Evolutionary conservation across 2,113 vertebrate genomes (phyloP).

Genomic region (Apaloderma vittatum): DNA sequence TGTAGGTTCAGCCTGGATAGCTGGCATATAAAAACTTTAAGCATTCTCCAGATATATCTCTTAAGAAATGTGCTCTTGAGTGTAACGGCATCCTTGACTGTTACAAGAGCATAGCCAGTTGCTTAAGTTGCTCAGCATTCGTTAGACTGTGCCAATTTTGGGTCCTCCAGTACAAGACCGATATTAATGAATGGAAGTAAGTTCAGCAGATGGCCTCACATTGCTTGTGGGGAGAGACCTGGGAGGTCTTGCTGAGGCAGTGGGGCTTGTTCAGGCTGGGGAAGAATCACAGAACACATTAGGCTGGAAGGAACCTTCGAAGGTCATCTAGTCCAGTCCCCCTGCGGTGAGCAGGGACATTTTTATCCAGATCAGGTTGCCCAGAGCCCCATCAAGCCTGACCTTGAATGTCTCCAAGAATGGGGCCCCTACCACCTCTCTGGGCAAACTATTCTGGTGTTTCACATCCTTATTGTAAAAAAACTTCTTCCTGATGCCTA

Average conservation of each 20-base stretch:
- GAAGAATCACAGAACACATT: background rate
- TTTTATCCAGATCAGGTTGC: too few species aligned
- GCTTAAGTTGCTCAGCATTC: background rate
- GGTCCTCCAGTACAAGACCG: background rate
- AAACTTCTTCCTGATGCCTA: too few species aligned
- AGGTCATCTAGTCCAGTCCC: too few species aligned
- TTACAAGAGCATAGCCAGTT: background rate
- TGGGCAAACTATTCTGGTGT: too few species aligned
- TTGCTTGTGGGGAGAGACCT: background rate
- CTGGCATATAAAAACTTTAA: background rate
- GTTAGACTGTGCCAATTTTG: background rate
- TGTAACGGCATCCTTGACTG: background rate
- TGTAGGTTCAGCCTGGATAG: background rate
- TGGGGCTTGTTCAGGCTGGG: background rate
- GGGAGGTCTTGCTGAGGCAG: background rate
- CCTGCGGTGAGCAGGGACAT: too few species aligned
- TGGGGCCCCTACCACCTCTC: too few species aligned
- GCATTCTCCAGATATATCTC: background rate
- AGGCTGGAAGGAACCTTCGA: too few species aligned
- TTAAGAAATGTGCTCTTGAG: background rate
- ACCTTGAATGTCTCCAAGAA: too few species aligned
- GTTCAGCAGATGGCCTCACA: rapidly evolving
- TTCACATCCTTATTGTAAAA: too few species aligned
- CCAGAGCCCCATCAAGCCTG: too few species aligned
- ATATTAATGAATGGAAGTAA: background rate